Percentiles rank a stretch among this genome's conserved stretches.
Conservation (phyloP, 2,888 invertebrate species). For the Cheilosia urbana region DNA sequence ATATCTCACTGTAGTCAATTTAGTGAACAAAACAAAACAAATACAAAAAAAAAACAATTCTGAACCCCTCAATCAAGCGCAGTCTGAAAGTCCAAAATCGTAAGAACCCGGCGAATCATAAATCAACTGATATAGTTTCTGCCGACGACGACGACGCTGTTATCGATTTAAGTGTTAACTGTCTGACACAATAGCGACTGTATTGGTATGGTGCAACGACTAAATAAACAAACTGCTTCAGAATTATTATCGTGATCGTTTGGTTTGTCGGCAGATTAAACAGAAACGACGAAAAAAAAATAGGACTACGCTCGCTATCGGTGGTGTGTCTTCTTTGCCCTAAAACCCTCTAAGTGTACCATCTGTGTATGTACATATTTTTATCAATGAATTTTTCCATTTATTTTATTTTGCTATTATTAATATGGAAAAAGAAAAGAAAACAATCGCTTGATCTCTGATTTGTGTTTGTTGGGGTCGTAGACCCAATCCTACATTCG, state of each 20-base stretch:
- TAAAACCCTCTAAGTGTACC: conserved; percentile 17
- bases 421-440: background rate
- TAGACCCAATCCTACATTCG: conserved; percentile 24
- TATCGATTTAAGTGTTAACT: conserved; percentile 20
- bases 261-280: conserved; percentile 42
- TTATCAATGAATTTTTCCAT: conserved; percentile 57
- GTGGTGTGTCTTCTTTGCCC: conserved; percentile 19
- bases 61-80: conserved; percentile 11
- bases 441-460: conserved; percentile 18
- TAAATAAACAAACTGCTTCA: conserved; percentile 30
- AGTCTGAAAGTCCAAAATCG: background rate
- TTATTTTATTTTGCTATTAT: conserved; percentile 34
- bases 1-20: too few species aligned
- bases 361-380: background rate
- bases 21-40: background rate
- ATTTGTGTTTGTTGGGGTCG: conserved; percentile 15
- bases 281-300: background rate
- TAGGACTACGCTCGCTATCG: conserved; percentile 7
- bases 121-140: background rate
- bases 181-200: conserved; percentile 22
- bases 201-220: conserved; percentile 33
- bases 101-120: conserved; percentile 19
- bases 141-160: background rate
- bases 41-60: background rate
- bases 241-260: conserved; percentile 43